These are phyloP conservation scores for Pangasianodon hypophthalmus DNA, from an alignment of 2,113 vertebrate genomes.

Conservation along the genomic window DNA sequence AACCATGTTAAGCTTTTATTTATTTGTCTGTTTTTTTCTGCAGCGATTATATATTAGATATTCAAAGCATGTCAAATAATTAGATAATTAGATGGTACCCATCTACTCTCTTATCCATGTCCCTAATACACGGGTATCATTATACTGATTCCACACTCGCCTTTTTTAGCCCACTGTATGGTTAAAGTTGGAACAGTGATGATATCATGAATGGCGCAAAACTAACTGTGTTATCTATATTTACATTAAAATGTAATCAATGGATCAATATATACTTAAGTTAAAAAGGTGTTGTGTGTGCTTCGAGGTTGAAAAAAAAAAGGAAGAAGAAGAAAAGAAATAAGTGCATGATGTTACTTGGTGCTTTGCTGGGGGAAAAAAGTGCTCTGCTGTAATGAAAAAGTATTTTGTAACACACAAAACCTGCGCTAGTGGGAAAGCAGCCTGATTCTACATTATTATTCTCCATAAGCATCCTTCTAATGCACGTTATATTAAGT, in stretches of 20 bases:
- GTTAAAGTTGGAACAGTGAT: neutral
- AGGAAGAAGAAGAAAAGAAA: no score
- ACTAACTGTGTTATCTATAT: neutral
- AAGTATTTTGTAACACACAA: neutral
- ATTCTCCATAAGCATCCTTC: neutral
- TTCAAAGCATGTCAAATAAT: constrained; percentile 4
- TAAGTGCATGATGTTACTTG: neutral
- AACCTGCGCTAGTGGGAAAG: neutral
- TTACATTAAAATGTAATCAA: neutral
- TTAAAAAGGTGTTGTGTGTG: neutral
- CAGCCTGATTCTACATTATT: neutral
- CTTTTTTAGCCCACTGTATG: neutral
- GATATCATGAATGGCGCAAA: neutral
- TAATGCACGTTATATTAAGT: neutral
- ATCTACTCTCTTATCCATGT: no score
- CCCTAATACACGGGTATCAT: neutral
- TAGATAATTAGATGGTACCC: neutral
- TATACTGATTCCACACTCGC: neutral
- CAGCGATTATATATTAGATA: neutral
- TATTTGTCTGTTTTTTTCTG: neutral
- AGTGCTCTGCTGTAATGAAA: neutral
- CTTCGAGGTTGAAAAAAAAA: no score
- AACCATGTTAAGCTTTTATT: constrained; percentile 23
- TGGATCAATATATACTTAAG: neutral
- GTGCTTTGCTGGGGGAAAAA: neutral